These are phyloP conservation scores for Caradrina kadenii DNA, from an alignment of 2,888 invertebrate genomes.

Conservation along the genomic window DNA sequence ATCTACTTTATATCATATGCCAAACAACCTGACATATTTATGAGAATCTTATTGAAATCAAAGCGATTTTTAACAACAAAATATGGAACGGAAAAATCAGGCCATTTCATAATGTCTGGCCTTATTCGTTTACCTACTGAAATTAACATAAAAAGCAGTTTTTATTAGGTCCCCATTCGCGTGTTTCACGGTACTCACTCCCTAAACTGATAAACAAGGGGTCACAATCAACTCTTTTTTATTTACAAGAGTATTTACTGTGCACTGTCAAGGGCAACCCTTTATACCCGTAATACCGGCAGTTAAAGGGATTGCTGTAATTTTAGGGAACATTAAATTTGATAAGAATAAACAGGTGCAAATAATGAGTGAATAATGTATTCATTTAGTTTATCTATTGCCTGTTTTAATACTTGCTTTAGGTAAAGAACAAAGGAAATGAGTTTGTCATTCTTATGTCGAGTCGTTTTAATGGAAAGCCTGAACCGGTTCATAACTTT, in stretches of 20 bases:
- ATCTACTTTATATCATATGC: not conserved
- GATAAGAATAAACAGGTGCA: constrained; percentile 19
- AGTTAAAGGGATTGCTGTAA: constrained; percentile 10
- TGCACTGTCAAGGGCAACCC: not conserved
- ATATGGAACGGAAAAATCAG: not conserved
- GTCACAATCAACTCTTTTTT: constrained; percentile 10
- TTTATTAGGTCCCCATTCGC: constrained; percentile 22
- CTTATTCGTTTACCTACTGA: not conserved
- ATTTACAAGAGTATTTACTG: constrained; percentile 16
- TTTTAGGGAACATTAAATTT: constrained; percentile 36
- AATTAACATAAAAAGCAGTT: constrained; percentile 13
- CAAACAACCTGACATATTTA: not conserved
- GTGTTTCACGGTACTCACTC: constrained; percentile 21
- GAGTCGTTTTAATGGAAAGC: not conserved
- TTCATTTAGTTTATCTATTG: constrained; percentile 5
- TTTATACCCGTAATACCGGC: not conserved
- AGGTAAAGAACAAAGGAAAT: not conserved
- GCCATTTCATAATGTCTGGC: not conserved
- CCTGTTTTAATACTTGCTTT: not conserved
- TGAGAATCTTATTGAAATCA: not conserved
- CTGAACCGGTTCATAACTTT: not conserved
- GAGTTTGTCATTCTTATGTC: not conserved
- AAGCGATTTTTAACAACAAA: not conserved
- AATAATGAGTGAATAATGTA: constrained; percentile 10
- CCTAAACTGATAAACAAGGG: not conserved